Percentiles rank a stretch among this genome's conserved stretches.
phyloP scores from a whole-genome alignment of 2,113 vertebrate genomes.

The Gadus chalcogrammus region DNA sequence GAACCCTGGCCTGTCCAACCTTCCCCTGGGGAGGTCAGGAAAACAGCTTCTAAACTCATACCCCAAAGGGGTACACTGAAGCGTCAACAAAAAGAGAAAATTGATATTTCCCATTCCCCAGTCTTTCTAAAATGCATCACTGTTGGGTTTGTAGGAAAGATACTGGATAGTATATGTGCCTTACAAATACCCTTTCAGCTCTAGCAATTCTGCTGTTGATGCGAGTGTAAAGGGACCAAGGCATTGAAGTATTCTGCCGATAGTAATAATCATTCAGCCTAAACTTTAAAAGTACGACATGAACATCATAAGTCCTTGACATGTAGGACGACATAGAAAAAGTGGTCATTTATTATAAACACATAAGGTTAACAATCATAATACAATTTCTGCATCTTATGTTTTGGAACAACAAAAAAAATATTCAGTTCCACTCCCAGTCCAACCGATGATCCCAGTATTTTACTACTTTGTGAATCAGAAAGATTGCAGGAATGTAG shows the following conservation, averaged over 20 bases:
- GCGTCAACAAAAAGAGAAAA: too few species aligned
- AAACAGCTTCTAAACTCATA: too few species aligned
- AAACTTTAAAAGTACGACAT: constrained; percentile 11
- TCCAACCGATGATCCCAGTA: too few species aligned
- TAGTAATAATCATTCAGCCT: background rate
- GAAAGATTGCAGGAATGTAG: too few species aligned
- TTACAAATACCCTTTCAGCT: constrained; percentile 30
- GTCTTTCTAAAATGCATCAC: constrained; percentile 4
- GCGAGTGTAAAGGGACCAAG: constrained; percentile 17
- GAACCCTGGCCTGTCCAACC: too few species aligned
- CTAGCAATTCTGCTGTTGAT: constrained; percentile 3
- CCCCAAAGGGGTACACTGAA: too few species aligned
- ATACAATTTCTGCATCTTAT: background rate
- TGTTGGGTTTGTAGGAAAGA: constrained; percentile 20
- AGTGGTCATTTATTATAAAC: constrained; percentile 20
- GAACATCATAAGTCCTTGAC: background rate
- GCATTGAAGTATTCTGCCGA: background rate
- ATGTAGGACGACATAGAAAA: constrained; percentile 17
- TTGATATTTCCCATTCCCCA: constrained; percentile 7
- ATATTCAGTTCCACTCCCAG: too few species aligned
- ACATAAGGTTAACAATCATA: constrained; percentile 1
- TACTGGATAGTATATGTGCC: constrained; percentile 53
- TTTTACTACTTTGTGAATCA: too few species aligned
- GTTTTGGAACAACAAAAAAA: too few species aligned
- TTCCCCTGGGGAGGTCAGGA: too few species aligned